Base-by-base conservation (phyloP, 2,797 vertebrate genomes). In the Coluber constrictor region DNA sequence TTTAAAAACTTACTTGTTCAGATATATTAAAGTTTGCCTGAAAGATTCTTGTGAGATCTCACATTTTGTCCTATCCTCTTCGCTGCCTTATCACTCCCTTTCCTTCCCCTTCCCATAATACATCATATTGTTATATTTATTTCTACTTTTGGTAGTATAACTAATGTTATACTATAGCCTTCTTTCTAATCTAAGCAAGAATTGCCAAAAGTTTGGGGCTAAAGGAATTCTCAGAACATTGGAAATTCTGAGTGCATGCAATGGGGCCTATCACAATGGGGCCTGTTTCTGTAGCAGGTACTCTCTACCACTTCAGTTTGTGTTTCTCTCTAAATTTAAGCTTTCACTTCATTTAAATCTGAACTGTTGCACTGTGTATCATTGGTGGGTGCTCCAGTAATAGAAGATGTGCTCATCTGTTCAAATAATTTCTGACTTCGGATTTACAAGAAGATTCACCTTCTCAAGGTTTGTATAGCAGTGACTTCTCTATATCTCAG, bases 1-100 rank as follows among this genome's bases (percentile, higher is more conserved):
- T 74, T 90, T 60, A 90, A 91, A 93, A 37, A 9, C n/a, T 5
- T 1, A 92, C 93, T 43, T 94, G 94, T 92, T 93, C 61, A n/a
- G 37, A 90, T 95, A 93, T 95, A 92, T 23, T 91, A 92, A 90
- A 90, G 15, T 18, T 88, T 87, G 63, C 11, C 0, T 0, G 79
- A 91, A 0, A 86, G 86, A n/a, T 92, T 70, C 92, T 70, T 93
- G 83, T 93, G 70, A 16, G 93, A 93, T 60, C 3, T 79, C 32
- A 23, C 32, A 23, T 79, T 79, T 18, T 74, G 1, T 20, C 32
- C 8, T 92, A 23, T 63, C 3, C 23, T 4, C 37, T 61, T 7
- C 55, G 2, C 37, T 66, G 92, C 89, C 66, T 66, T 43, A 32
- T 51, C 15, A 60, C 54, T 27, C 59, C 23, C 93, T 55, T 3